Conservation (phyloP, 2,113 vertebrate genomes). For the Paradoxurus hermaphroditus region DNA sequence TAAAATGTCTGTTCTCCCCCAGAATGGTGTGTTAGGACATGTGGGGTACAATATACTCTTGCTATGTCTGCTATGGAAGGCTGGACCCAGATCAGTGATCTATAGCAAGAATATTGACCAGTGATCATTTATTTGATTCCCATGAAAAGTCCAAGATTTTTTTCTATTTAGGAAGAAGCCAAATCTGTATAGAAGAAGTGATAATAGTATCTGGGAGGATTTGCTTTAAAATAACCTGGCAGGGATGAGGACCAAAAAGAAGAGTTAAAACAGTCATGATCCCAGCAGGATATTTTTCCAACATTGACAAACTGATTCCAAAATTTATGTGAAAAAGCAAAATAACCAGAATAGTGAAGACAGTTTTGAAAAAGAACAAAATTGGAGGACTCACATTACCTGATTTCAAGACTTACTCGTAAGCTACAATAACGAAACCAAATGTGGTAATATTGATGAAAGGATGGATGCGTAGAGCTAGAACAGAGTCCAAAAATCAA, state of each 20-base stretch:
- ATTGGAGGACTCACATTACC: not conserved
- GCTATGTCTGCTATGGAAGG: not conserved
- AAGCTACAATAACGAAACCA: not conserved
- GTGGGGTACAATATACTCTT: accelerated
- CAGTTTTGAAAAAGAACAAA: not conserved
- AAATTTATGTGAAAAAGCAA: not conserved
- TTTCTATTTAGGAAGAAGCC: not conserved
- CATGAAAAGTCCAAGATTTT: not conserved
- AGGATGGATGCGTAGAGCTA: not conserved
- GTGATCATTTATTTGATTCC: not conserved
- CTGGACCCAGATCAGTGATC: not conserved
- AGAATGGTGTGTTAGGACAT: not conserved
- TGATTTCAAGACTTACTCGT: not conserved
- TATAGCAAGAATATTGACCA: not conserved
- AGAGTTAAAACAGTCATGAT: not conserved
- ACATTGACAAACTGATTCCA: not conserved
- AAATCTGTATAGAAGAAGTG: not conserved
- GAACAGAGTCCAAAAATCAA: not conserved
- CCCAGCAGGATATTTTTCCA: not conserved
- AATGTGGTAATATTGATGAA: not conserved
- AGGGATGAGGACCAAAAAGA: not conserved
- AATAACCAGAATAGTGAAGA: not conserved
- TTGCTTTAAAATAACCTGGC: not conserved
- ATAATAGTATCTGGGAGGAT: not conserved
- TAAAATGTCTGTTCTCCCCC: not conserved